phyloP scores from a whole-genome alignment of 1,140 invertebrate genomes.

The Hormaphis cornu region DNA sequence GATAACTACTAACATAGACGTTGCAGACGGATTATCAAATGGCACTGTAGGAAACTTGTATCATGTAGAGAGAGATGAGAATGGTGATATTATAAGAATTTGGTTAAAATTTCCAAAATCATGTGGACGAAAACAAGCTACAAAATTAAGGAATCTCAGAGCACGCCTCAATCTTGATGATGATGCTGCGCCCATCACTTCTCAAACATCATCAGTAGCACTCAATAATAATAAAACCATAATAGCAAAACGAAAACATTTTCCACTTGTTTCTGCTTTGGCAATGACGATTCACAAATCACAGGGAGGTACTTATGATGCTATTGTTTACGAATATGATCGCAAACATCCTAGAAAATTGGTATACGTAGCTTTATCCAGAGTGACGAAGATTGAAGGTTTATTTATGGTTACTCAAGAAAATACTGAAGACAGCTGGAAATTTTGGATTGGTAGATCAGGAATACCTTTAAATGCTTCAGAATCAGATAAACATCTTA shows the following conservation, averaged over 20 bases:
- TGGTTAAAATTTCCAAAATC: no score
- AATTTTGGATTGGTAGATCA: neutral
- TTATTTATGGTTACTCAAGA: slow-evolving; percentile 32
- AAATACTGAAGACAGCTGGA: neutral
- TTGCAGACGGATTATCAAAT: neutral
- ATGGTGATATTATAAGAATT: no score
- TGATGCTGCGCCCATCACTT: no score
- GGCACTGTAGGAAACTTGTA: neutral
- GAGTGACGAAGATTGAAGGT: slow-evolving; percentile 36
- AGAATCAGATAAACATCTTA: neutral
- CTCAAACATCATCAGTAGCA: no score
- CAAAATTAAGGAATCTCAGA: no score
- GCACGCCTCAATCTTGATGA: no score
- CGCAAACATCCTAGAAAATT: slow-evolving; percentile 31
- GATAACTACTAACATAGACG: neutral
- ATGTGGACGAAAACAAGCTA: no score
- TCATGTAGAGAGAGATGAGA: no score
- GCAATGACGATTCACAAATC: slow-evolving; percentile 39
- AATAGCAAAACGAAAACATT: slow-evolving; percentile 36
- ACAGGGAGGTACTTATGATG: slow-evolving; percentile 37
- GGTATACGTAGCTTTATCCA: slow-evolving; percentile 37
- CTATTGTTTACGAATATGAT: slow-evolving; percentile 38
- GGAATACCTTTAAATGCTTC: neutral
- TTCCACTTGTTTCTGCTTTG: slow-evolving; percentile 38
- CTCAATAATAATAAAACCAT: no score